Evolutionary conservation across 1,140 invertebrate genomes (phyloP), one percentile per base, ranked within the genome.

Genomic region (Ctenoplectra terminalis): DNA sequence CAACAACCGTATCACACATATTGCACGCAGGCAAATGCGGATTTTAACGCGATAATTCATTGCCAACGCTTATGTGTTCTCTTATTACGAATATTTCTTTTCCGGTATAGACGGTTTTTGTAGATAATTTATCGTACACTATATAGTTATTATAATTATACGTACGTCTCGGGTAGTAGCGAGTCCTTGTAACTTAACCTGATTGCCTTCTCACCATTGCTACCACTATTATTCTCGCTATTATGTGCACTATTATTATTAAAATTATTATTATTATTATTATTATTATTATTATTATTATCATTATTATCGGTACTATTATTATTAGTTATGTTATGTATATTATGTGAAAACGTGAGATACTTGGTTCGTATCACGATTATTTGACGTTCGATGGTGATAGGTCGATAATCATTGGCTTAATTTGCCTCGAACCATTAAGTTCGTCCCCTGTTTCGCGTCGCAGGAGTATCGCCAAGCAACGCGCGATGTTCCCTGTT

Each of bases 211-310:
- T 72, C 70, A 84, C 50, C 63, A 23, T 75, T 74, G 85, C 86
- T 77, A 80, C 50, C 79, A 72, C 69, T 71, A 85, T 89, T 79
- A 89, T 69, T 83, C 54, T 72, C 78, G 82, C 74, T 87, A 88
- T 80, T 84, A 75, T 70, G 77, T 87, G 85, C 85, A 87, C 85
- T 82, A 85, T 79, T 87, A 83, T 86, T 85, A 67, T 73, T 82
- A 82, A 37, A 43, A 82, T 73, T 77, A 61, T 83, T 72, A 63
- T 83, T 70, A 81, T 77, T 78, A 80, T 74, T 85, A 89, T 86
- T 80, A 86, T 63, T 77, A 64, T 73, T 80, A 85, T 85, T 66
- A 79, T 77, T 56, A 85, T 60, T 74, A 82, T 61, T 58, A 58
- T 83, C 43, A 61, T 31, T 70, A 79, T 73, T 82, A 82, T 54